Evolutionary conservation across 2,888 invertebrate species (phyloP), one percentile per base, ranked within the genome.

Genomic region (Rhamphomyia laevipes): DNA sequence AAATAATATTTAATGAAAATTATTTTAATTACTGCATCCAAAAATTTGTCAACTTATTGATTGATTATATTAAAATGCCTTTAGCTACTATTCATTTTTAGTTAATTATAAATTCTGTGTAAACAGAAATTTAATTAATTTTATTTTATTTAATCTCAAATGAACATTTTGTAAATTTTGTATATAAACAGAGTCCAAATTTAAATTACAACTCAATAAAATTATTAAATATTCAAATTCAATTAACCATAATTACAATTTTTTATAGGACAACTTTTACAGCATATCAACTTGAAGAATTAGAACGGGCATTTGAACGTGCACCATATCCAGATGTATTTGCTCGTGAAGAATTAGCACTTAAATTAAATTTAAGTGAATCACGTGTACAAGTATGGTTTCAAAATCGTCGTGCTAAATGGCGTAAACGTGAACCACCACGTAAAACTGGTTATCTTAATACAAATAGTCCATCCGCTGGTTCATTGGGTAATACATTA

Each of bases 311-410:
- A 0, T 95, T 95, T 64, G 92, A 95, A 66, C 77, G 93, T 33
- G 95, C 94, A 0, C 95, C 95, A 0, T 95, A 95, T 64, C 95
- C 95, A 0, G 95, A 95, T 67, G 93, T 95, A 1, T 94, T 94
- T 63, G 94, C 94, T 2, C 75, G 95, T 50, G 94, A 95, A 67
- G 94, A 94, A 66, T 73, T 95, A 50, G 95, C 95, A 45, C 76
- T 92, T 41, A 90, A 93, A 66, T 76, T 95, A 48, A 87, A 86
- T 61, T 77, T 95, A 21, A 91, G 90, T 59, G 95, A 95, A 59
- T 80, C 80, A 0, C 69, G 81, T 7, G 81, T 81, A 1, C 81
- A 81, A 63, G 71, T 71, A 15, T 71, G 71, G 71, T 71, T 71
- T 51, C 71, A 71, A 55, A 93, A 93, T 66, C 78, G 93, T 54